Evolutionary conservation across 1,140 invertebrate genomes (phyloP).

Genomic region (Colletes gigas): DNA sequence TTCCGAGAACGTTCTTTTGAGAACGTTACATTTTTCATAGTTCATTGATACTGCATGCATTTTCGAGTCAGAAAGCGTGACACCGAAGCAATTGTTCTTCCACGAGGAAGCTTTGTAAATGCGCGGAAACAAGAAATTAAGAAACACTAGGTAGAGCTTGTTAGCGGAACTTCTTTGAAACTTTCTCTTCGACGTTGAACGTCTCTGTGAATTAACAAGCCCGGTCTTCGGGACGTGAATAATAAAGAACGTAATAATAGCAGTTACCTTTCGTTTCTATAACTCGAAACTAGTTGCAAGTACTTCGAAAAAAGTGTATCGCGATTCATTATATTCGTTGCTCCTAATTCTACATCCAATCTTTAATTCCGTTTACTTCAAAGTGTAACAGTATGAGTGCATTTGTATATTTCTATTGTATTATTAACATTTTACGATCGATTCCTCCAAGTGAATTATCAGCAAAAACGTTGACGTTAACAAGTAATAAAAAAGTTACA

Average conservation of each 20-base stretch:
- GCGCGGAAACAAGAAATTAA: slow-evolving; percentile 45
- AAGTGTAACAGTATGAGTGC: not conserved
- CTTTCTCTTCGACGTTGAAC: slow-evolving; percentile 39
- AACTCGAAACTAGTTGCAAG: not conserved
- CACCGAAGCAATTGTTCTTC: slow-evolving; percentile 23
- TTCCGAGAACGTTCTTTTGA: not conserved
- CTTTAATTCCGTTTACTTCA: not conserved
- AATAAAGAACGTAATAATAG: slow-evolving; percentile 55
- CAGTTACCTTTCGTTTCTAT: slow-evolving; percentile 16
- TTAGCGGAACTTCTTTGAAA: slow-evolving; percentile 55
- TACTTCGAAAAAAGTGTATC: not conserved
- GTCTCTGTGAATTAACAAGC: slow-evolving; percentile 49
- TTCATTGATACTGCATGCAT: not conserved
- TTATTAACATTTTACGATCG: no score
- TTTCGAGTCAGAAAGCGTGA: not conserved
- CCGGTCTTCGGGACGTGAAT: slow-evolving; percentile 42
- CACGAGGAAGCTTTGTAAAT: slow-evolving; percentile 28
- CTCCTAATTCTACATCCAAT: not conserved
- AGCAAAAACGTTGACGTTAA: no score
- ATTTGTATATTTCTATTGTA: no score
- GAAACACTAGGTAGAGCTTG: slow-evolving; percentile 40
- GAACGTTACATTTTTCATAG: not conserved
- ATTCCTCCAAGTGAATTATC: no score
- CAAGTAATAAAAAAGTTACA: no score
- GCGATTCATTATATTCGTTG: slow-evolving; percentile 20